Percentiles rank a stretch among this genome's conserved stretches.
Evolutionary conservation across 1,140 invertebrate species (phyloP).

Genomic region (Leptinotarsa texana): DNA sequence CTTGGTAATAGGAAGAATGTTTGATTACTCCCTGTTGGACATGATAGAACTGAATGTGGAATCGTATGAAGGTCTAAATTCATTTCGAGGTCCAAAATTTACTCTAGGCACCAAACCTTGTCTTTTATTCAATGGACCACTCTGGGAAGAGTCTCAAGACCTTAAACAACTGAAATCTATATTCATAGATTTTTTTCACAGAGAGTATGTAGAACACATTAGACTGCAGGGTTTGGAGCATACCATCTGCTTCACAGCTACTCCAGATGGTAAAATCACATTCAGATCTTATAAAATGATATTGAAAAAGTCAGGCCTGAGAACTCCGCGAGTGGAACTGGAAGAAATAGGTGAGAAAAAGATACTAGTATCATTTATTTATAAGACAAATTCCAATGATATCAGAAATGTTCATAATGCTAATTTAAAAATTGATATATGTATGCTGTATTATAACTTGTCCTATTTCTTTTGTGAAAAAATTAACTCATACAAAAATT

Average conservation of each 20-base stretch:
- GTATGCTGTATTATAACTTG: too few relatives aligned
- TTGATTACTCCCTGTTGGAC: conserved; percentile 88
- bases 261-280: conserved; percentile 76
- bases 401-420: too few relatives aligned
- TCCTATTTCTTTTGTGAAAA: too few relatives aligned
- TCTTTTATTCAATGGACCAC: conserved; percentile 90
- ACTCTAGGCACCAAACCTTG: conserved; percentile 83
- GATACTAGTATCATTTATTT: neutral
- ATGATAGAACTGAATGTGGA: conserved; percentile 95
- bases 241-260: conserved; percentile 84
- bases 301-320: conserved; percentile 89
- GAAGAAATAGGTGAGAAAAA: conserved; percentile 77
- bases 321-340: conserved; percentile 86
- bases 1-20: conserved; percentile 86
- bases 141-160: conserved; percentile 83
- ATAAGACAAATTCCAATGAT: too few relatives aligned
- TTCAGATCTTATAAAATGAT: conserved; percentile 88
- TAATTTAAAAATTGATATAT: too few relatives aligned
- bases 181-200: conserved; percentile 91
- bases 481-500: too few relatives aligned
- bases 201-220: conserved; percentile 78
- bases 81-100: conserved; percentile 50
- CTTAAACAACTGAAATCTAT: conserved; percentile 85
- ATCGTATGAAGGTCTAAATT: conserved; percentile 65
- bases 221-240: conserved; percentile 92